These are phyloP conservation scores for Cercopithecus mona DNA, from an alignment of 2,113 vertebrate species.

Conservation along the genomic window DNA sequence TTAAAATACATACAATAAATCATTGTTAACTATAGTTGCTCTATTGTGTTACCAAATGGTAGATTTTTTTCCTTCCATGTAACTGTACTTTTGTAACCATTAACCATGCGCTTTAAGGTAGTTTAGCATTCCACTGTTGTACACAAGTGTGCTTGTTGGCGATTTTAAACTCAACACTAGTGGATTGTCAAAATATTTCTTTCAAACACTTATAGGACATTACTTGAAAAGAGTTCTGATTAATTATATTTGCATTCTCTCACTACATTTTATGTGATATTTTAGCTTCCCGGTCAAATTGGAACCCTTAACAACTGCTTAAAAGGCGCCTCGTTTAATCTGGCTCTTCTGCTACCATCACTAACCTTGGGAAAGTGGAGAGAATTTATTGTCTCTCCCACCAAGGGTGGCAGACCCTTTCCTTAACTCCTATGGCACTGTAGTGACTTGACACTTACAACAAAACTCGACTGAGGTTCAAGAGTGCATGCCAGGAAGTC, in stretches of 20 bases:
- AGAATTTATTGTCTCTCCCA: neutral
- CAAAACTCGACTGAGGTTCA: neutral
- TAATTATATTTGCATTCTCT: neutral
- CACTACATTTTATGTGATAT: neutral
- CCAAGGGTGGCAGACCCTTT: neutral
- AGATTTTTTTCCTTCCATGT: neutral
- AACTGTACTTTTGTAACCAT: neutral
- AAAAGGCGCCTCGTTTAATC: neutral
- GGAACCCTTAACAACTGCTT: neutral
- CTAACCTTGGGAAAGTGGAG: neutral
- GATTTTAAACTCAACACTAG: neutral
- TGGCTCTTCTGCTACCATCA: neutral
- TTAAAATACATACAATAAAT: neutral
- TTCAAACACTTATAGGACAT: neutral
- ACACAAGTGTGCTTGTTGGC: neutral
- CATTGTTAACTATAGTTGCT: neutral
- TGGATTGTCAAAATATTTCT: neutral
- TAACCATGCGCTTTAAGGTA: neutral
- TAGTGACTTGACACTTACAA: neutral
- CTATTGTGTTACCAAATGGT: neutral
- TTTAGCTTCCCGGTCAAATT: conserved; percentile 5
- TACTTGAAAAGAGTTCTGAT: neutral
- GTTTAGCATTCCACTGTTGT: neutral
- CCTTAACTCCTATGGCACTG: neutral
- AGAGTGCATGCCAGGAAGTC: neutral